Evolutionary conservation across 2,888 invertebrate genomes (phyloP).

Genomic region (Plagodis dolabraria): DNA sequence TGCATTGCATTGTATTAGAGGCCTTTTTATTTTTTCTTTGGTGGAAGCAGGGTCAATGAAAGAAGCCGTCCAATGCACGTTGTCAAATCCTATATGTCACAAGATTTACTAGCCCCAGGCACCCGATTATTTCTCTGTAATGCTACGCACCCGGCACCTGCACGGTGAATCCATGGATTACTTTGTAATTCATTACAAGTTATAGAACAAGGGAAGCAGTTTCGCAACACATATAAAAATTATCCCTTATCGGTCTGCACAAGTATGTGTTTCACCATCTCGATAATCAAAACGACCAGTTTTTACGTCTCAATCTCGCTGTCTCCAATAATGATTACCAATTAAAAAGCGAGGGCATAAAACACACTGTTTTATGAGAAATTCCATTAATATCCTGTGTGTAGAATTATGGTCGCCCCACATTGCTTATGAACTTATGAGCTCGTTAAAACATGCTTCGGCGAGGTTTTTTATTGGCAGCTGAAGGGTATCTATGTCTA

Average conservation of each 20-base stretch:
- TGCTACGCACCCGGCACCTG: too few species aligned
- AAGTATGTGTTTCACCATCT: neutral
- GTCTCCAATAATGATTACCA: conserved; percentile 20
- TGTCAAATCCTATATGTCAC: too few species aligned
- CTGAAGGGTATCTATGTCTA: conserved; percentile 6
- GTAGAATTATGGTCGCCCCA: conserved; percentile 22
- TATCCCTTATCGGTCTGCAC: conserved; percentile 1
- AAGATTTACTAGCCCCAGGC: too few species aligned
- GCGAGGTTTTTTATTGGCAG: conserved; percentile 8
- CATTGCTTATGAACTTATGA: conserved; percentile 19
- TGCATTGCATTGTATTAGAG: too few species aligned
- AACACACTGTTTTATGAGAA: conserved; percentile 18
- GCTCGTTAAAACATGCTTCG: conserved; percentile 18
- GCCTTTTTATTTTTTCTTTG: too few species aligned
- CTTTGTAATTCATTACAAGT: neutral
- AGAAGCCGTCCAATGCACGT: too few species aligned
- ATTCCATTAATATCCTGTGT: conserved; percentile 30
- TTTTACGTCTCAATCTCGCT: conserved; percentile 22
- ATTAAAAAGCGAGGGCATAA: conserved; percentile 22
- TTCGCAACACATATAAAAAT: neutral
- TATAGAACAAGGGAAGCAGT: neutral
- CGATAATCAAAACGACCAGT: conserved; percentile 12
- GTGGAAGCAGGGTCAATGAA: too few species aligned
- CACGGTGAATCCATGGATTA: too few species aligned
- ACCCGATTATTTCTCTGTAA: too few species aligned